phyloP scores from a whole-genome alignment of 2,888 invertebrate genomes.

The Chloroclystis v-ata region DNA sequence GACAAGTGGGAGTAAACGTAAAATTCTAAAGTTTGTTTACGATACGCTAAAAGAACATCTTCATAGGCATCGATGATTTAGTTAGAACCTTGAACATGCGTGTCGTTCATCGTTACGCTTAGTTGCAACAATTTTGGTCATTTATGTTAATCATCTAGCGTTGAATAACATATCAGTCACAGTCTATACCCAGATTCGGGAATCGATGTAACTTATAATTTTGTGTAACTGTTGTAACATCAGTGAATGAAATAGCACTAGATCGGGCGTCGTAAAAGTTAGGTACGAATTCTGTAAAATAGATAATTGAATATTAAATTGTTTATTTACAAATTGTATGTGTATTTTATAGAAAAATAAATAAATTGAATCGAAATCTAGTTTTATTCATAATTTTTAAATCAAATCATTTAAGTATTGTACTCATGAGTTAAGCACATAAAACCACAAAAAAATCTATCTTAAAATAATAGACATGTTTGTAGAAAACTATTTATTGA shows the following conservation, averaged over 20 bases:
- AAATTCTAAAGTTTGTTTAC: not conserved
- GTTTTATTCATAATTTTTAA: slow-evolving; percentile 34
- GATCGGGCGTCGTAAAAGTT: slow-evolving; percentile 49
- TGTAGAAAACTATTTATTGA: slow-evolving; percentile 10
- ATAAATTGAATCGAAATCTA: slow-evolving; percentile 46
- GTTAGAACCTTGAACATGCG: not conserved
- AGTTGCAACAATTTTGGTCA: slow-evolving; percentile 1
- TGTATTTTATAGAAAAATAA: slow-evolving; percentile 78
- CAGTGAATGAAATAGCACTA: slow-evolving; percentile 33
- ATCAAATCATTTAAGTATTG: not conserved
- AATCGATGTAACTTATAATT: slow-evolving; percentile 15
- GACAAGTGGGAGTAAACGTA: too few species aligned
- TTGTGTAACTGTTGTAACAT: not conserved
- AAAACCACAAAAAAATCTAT: too few species aligned
- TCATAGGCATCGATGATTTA: not conserved
- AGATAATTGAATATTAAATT: slow-evolving; percentile 74
- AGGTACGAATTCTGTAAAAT: slow-evolving; percentile 63
- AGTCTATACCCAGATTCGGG: slow-evolving; percentile 28
- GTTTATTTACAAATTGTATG: slow-evolving; percentile 78
- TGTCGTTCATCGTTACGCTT: not conserved
- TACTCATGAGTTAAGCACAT: too few species aligned
- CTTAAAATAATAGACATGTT: slow-evolving; percentile 4
- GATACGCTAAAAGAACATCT: not conserved
- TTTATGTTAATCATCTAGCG: slow-evolving; percentile 28
- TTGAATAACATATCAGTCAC: slow-evolving; percentile 59